Conservation (phyloP, 2,888 invertebrate species). For the Melanchra persicariae region DNA sequence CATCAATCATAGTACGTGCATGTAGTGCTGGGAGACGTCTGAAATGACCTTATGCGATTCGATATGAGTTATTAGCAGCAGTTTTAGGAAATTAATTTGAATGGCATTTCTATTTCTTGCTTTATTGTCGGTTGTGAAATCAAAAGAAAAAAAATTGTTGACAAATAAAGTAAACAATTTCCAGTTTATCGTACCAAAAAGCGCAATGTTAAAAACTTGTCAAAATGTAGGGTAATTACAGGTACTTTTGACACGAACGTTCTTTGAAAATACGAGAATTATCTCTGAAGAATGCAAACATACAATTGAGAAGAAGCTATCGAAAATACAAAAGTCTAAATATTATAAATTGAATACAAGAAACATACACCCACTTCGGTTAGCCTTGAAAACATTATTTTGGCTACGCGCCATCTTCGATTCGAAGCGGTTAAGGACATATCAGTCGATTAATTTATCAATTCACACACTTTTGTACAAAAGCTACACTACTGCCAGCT, state of each 20-base stretch:
- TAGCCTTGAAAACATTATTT: not conserved
- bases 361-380: not conserved
- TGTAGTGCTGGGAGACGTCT: conserved; percentile 24
- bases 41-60: conserved; percentile 56
- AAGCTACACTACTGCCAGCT: not conserved
- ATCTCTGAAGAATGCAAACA: not conserved
- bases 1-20: conserved; percentile 47
- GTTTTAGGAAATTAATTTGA: conserved; percentile 12
- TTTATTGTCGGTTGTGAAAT: conserved; percentile 10
- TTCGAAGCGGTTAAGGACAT: not conserved
- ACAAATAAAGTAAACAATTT: too few relatives aligned
- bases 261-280: too few relatives aligned
- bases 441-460: not conserved
- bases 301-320: too few relatives aligned
- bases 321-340: not conserved
- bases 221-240: too few relatives aligned
- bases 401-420: conserved; percentile 6
- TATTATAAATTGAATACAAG: not conserved
- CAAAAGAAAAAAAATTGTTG: not conserved
- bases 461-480: not conserved
- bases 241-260: too few relatives aligned
- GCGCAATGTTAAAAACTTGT: too few relatives aligned
- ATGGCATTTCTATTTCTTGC: not conserved
- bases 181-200: too few relatives aligned
- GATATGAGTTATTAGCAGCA: conserved; percentile 43